A percentile compares a stretch with the other conserved stretches of the same genome.
These are phyloP conservation scores for Corythaixoides concolor DNA, from an alignment of 2,113 vertebrate genomes.

Conservation along the genomic window DNA sequence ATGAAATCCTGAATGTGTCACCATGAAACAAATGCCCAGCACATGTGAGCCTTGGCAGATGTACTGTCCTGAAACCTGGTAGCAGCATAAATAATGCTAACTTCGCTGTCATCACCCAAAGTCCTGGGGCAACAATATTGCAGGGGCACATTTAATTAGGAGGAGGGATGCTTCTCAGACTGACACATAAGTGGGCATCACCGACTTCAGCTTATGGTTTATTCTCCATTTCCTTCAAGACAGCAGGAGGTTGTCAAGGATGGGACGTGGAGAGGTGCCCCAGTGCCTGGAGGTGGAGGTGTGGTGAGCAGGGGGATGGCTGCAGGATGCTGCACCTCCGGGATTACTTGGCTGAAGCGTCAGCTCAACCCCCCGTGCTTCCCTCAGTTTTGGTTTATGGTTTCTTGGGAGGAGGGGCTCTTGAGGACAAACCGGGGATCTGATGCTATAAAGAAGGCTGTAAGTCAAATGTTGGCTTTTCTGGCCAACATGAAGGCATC, in stretches of 20 bases:
- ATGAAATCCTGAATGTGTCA: accelerated
- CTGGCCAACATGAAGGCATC: not conserved
- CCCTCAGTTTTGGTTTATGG: not conserved
- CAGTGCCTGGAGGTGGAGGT: not conserved
- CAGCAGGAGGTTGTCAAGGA: not conserved
- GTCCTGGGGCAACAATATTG: accelerated
- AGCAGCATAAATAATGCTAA: not conserved
- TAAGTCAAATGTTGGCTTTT: not conserved
- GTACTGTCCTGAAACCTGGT: not conserved
- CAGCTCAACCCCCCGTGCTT: not conserved
- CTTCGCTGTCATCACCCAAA: not conserved
- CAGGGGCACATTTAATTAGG: not conserved
- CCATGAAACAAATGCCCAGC: not conserved
- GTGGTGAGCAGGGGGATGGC: not conserved
- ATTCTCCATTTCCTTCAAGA: not conserved
- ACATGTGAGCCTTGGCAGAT: not conserved
- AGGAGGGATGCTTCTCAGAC: not conserved
- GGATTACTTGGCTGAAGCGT: not conserved
- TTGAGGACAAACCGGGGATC: accelerated
- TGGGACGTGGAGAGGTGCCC: accelerated
- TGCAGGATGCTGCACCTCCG: not conserved
- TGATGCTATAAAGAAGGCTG: not conserved
- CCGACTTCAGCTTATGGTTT: not conserved
- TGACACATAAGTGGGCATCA: not conserved
- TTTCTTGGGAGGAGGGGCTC: not conserved